Conservation (phyloP, 1,140 invertebrate species). For the Leptonema lineaticorne region DNA sequence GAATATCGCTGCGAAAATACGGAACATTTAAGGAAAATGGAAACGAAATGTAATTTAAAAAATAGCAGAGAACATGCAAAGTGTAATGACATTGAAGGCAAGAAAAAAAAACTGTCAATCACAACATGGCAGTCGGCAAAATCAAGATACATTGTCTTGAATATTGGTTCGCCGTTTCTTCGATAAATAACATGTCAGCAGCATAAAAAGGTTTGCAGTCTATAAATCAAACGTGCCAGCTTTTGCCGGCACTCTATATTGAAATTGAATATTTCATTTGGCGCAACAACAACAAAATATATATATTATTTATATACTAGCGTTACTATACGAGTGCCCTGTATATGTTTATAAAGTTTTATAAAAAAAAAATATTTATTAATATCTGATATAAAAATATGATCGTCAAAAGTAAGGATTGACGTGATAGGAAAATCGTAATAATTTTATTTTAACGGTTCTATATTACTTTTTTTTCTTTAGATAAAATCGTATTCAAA, state of each 20-base stretch:
- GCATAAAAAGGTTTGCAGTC: conserved; percentile 9
- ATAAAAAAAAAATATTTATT: no score
- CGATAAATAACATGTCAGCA: conserved; percentile 16
- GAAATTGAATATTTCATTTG: conserved; percentile 3
- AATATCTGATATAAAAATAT: no score
- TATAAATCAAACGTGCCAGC: conserved; percentile 5
- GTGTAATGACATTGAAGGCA: neutral
- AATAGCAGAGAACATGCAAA: neutral
- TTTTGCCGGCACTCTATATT: neutral
- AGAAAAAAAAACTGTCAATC: conserved; percentile 11
- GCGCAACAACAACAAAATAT: neutral
- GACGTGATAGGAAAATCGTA: no score
- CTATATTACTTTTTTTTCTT: no score
- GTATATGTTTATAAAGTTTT: neutral
- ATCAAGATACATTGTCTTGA: conserved; percentile 15
- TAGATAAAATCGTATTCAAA: no score
- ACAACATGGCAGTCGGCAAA: neutral
- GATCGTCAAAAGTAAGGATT: no score
- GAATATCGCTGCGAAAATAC: no score
- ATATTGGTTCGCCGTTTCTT: neutral
- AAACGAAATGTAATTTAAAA: neutral
- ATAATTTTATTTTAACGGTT: no score
- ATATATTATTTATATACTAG: neutral
- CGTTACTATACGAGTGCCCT: neutral
- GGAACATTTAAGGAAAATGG: neutral